Conservation (phyloP, 2,113 vertebrate species). For the Poecile atricapillus region DNA sequence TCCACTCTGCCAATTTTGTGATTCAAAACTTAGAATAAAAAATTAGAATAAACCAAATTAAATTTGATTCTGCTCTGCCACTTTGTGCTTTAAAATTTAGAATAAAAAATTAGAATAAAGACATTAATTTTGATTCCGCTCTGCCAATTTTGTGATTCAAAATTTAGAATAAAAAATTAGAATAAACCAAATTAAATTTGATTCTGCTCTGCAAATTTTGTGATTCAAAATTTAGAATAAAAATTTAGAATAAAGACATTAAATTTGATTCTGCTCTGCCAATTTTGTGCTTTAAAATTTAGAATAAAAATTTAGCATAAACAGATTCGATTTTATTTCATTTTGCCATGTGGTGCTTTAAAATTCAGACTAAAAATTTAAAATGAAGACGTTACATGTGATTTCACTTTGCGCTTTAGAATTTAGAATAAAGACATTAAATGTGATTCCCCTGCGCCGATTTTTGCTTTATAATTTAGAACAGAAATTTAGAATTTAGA, state of each 20-base stretch:
- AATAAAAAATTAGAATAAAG: not conserved
- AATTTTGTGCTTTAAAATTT: not conserved
- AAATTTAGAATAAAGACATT: too few relatives aligned
- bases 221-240: not conserved
- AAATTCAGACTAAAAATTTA: too few relatives aligned
- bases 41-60: not conserved
- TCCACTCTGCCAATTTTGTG: accelerated
- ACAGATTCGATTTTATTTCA: not conserved
- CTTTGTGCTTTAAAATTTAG: not conserved
- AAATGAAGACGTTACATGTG: too few relatives aligned
- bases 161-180: not conserved
- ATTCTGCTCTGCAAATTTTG: accelerated
- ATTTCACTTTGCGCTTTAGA: not conserved
- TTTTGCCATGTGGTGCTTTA: not conserved
- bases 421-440: too few relatives aligned
- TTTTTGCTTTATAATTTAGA: not conserved
- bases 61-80: too few relatives aligned
- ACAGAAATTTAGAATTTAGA: too few relatives aligned
- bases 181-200: not conserved
- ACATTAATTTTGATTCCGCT: too few relatives aligned
- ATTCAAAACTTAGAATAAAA: not conserved
- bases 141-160: not conserved
- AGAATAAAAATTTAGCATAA: not conserved
- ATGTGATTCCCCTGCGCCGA: too few relatives aligned
- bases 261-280: too few relatives aligned